Base-by-base conservation (phyloP, 2,888 invertebrate species). In the Furcula furcula region DNA sequence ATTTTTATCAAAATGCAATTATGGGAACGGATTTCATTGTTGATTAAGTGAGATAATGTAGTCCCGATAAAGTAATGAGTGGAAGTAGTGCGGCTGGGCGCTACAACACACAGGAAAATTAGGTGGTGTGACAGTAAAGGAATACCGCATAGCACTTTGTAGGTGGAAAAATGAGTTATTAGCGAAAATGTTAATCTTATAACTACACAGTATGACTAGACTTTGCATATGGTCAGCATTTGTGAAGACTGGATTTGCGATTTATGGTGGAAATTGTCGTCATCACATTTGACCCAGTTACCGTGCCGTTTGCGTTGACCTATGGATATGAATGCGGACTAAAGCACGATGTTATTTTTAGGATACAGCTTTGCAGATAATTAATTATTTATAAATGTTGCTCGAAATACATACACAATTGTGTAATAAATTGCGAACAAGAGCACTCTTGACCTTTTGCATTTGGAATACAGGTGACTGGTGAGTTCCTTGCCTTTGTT, bases 291-390 rank as follows among this genome's bases (percentile, higher is more conserved):
- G 88, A 89, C 88, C 88, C 86, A 89, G 68, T 78, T 88, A 75
- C 69, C 64, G 60, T 72, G 70, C 57, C 65, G 76, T 85, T 82
- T 83, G 79, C 85, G 81, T 82, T 87, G 89, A 89, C 89, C 87
- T 86, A 85, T 81, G 73, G 69, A 66, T 86, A 84, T 80, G 72
- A 68, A 67, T 65, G 68, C 84, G 85, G 87, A 86, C 70, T 78
- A 71, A 56, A 73, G 68, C 73, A 70, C 63, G 68, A 78, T 80
- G 86, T 81, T 87, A 87, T 87, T 86, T 87, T 84, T 87, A 86
- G 83, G 74, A 76, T 76, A 79, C 74, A 77, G 83, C 80, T 83
- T 83, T 85, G 88, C 86, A 83, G 86, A 79, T 85, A 81, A 76
- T 84, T 86, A 86, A 85, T 76, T 82, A 87, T 85, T 83, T 80